Base-by-base conservation (phyloP, 2,113 vertebrate species). In the Mustela lutreola region DNA sequence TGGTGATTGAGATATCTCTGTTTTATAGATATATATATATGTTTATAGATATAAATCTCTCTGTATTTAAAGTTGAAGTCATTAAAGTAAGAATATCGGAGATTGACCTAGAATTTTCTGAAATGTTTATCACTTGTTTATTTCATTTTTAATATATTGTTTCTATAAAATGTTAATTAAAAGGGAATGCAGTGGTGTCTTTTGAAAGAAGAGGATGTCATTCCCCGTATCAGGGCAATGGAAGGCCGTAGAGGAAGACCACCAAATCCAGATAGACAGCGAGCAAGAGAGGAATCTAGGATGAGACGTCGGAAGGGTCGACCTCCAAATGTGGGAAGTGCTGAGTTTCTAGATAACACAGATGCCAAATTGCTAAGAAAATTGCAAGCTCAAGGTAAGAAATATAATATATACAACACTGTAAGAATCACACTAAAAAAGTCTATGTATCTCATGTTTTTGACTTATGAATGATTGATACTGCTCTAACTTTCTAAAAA, bases 111-210 rank as follows among this genome's bases (percentile, higher is more conserved):
- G 60, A 83, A 62, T 85, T 90, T 90, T 96, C 22, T 95, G 24
- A 71, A 53, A 0, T 11, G 71, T 83, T 82, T 67, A 86, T 94
- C 65, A 85, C 89, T 82, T 82, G 82, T 42, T 42, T 76, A 82
- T 91, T 85, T 93, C 95, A 0, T 97, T 98, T 92, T 14, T 98
- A 97, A 99, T 87, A 36, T 36, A 63, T n/a, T 96, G 4, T 97
- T 75, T 98, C 48, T 98, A 79, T 95, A 97, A 96, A 98, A 95
- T 99, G 82, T 98, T 78, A 36, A 96, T 99, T 98, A 78, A 96
- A 99, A 99, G 99, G 99, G 99, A 75, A 98, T 99, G 97, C 99
- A 99, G 98, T 99, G 99, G 99, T 99, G 99, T 98, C 98, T 99
- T 81, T 98, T 99, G 99, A 99, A 99, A 96, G 99, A 99, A 79